These are phyloP conservation scores for Siniperca undulata DNA, from an alignment of 2,797 vertebrate genomes.

Conservation along the genomic window DNA sequence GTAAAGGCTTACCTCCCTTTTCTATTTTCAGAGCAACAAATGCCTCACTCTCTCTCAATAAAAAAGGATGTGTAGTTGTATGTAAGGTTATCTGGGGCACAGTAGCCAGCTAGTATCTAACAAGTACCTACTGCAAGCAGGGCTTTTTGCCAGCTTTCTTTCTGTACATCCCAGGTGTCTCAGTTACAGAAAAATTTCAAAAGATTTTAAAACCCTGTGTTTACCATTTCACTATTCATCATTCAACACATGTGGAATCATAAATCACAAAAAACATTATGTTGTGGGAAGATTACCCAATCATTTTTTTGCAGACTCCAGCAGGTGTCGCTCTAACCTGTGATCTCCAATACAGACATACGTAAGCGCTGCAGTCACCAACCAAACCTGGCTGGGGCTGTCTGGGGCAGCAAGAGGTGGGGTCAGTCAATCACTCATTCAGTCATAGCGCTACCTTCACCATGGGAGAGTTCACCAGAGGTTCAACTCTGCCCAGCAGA, in stretches of 20 bases:
- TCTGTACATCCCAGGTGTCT: conserved; percentile 2
- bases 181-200: neutral
- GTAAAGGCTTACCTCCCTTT: conserved; percentile 21
- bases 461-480: conserved; percentile 71
- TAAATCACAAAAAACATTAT: neutral
- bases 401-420: conserved; percentile 47
- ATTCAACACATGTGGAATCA: conserved; percentile 1
- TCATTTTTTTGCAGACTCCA: conserved; percentile 61
- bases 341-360: conserved; percentile 30
- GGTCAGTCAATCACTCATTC: conserved; percentile 69
- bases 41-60: conserved; percentile 14
- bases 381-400: conserved; percentile 40
- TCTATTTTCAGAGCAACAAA: conserved; percentile 55
- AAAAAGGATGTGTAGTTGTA: conserved; percentile 27
- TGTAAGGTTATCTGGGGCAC: conserved; percentile 20
- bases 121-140: conserved; percentile 4
- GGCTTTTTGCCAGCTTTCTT: neutral
- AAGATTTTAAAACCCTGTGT: conserved; percentile 2
- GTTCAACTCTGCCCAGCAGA: conserved; percentile 74
- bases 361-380: conserved; percentile 17
- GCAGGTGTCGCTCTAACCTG: conserved; percentile 81
- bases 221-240: neutral
- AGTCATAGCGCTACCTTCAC: conserved; percentile 61
- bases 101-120: neutral
- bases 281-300: neutral